phyloP scores from a whole-genome alignment of 2,113 vertebrate species.

The Hipposideros armiger region DNA sequence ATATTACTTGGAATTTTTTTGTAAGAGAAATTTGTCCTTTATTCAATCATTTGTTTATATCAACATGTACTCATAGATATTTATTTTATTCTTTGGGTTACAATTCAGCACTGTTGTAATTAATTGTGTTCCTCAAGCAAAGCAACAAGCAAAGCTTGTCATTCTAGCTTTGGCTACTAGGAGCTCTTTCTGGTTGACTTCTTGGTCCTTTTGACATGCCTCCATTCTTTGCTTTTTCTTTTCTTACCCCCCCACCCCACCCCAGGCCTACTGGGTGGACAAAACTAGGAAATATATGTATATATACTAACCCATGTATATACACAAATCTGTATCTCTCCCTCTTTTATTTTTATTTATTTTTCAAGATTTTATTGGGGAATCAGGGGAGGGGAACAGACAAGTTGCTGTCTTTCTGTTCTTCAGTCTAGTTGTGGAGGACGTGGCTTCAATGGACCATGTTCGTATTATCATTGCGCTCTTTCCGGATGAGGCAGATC shows the following conservation, averaged over 20 bases:
- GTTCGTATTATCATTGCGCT: too few species aligned
- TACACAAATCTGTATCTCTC: background rate
- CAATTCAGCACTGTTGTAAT: background rate
- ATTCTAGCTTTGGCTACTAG: background rate
- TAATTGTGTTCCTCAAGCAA: background rate
- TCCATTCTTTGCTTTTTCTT: background rate
- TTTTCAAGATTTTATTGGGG: too few species aligned
- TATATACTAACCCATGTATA: background rate
- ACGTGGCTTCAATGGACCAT: too few species aligned
- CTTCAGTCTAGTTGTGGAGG: too few species aligned
- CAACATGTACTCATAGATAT: background rate
- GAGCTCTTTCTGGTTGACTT: background rate
- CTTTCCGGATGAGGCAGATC: too few species aligned
- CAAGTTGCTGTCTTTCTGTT: too few species aligned
- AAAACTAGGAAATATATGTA: background rate
- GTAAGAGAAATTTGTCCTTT: background rate
- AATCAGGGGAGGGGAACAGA: too few species aligned
- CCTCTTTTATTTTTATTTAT: background rate
- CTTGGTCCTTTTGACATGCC: background rate
- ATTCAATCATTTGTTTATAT: background rate
- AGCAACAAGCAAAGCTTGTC: background rate
- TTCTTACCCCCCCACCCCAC: background rate
- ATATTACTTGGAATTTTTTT: background rate
- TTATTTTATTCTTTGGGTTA: conserved; percentile 1
- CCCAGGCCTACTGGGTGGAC: background rate